A percentile compares a stretch with the other conserved stretches of the same genome.
Conservation (phyloP, 2,797 vertebrate genomes). For the Streptopelia turtur region DNA sequence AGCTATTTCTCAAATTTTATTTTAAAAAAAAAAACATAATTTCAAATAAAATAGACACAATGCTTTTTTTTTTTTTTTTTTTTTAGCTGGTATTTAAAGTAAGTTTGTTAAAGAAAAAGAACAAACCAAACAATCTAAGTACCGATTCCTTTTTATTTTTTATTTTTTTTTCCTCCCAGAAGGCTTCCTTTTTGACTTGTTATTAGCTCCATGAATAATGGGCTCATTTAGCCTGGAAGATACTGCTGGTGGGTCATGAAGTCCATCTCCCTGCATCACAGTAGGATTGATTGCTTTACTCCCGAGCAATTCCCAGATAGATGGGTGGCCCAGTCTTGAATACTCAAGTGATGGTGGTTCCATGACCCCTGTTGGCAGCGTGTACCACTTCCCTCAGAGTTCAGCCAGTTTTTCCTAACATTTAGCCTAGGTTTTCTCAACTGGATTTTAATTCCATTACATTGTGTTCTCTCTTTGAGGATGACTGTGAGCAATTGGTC, state of each 20-base stretch:
- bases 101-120: not conserved
- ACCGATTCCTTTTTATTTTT: not conserved
- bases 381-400: not conserved
- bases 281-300: slow-evolving; percentile 40
- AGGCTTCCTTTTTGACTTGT: slow-evolving; percentile 7
- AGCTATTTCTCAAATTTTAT: not conserved
- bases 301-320: not conserved
- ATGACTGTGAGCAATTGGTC: not conserved
- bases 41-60: not conserved
- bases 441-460: not conserved
- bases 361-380: not conserved
- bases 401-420: not conserved
- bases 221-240: slow-evolving; percentile 40
- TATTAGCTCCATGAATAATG: slow-evolving; percentile 46
- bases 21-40: not conserved
- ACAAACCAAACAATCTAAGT: not conserved
- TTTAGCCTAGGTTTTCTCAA: not conserved
- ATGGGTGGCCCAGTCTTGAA: slow-evolving; percentile 29
- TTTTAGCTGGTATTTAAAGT: not conserved
- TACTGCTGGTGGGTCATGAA: slow-evolving; percentile 8
- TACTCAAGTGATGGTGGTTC: not conserved
- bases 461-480: not conserved
- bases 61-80: not conserved
- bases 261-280: not conserved
- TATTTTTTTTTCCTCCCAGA: not conserved